Percentiles rank a stretch among this genome's conserved stretches.
Evolutionary conservation across 1,140 invertebrate genomes (phyloP).

Genomic region (Eufriesea mexicana): DNA sequence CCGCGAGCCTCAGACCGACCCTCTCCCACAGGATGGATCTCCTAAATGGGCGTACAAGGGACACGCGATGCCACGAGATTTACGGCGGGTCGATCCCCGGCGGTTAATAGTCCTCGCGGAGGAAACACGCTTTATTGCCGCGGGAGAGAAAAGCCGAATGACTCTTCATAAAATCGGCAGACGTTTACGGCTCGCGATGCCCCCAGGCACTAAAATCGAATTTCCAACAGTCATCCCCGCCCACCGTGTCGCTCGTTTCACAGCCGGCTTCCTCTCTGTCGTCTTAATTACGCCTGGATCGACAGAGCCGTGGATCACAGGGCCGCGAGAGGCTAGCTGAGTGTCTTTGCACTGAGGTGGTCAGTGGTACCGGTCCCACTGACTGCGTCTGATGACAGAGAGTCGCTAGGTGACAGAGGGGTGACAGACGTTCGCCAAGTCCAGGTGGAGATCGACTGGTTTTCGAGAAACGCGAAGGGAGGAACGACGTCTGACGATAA

Average conservation of each 20-base stretch:
- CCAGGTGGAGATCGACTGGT: neutral
- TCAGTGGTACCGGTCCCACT: no score
- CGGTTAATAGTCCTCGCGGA: slow-evolving; percentile 19
- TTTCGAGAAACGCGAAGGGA: neutral
- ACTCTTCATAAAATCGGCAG: slow-evolving; percentile 41
- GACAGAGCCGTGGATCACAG: neutral
- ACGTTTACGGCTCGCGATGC: slow-evolving; percentile 34
- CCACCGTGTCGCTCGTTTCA: slow-evolving; percentile 5
- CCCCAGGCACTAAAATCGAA: slow-evolving; percentile 31
- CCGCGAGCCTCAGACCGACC: no score
- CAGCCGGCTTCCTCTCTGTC: no score
- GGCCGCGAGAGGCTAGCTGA: neutral
- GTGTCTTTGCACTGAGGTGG: no score
- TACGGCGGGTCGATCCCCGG: slow-evolving; percentile 13
- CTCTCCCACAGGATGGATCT: neutral
- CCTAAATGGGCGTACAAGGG: slow-evolving; percentile 9
- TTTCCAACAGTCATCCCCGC: slow-evolving; percentile 39
- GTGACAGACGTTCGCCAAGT: no score
- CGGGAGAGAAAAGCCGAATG: slow-evolving; percentile 38
- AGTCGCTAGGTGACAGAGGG: no score
- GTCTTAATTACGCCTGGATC: slow-evolving; percentile 35
- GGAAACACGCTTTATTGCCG: slow-evolving; percentile 42
- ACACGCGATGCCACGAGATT: slow-evolving; percentile 10
- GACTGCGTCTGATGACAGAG: no score
- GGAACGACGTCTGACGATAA: neutral